Conservation (phyloP, 2,888 invertebrate genomes). For the Cantharis rufa region DNA sequence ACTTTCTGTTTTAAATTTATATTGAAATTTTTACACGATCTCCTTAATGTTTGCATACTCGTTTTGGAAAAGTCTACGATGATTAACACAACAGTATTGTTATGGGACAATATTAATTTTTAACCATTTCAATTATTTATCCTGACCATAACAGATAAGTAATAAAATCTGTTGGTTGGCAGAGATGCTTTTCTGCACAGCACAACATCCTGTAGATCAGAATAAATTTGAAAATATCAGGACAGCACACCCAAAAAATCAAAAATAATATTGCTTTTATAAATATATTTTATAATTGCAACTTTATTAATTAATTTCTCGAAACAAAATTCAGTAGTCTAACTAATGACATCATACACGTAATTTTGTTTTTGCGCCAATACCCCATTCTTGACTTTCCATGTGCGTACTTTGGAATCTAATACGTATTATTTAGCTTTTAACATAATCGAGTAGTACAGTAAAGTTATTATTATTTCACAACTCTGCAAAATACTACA, state of each 20-base stretch:
- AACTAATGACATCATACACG: too few relatives aligned
- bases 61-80: too few relatives aligned
- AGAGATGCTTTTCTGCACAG: background rate
- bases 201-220: background rate
- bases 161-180: background rate
- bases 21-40: background rate
- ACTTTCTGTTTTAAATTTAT: slow-evolving; percentile 1
- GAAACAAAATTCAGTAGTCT: too few relatives aligned
- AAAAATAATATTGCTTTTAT: too few relatives aligned
- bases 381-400: background rate
- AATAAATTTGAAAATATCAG: background rate
- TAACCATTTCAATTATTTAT: background rate
- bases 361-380: background rate
- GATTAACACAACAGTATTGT: background rate
- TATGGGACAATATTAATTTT: background rate
- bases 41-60: background rate
- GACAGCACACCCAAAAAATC: too few relatives aligned
- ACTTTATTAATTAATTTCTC: too few relatives aligned
- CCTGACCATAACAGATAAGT: background rate
- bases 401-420: background rate
- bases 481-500: background rate
- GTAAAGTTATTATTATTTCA: background rate
- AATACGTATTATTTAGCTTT: background rate
- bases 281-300: too few relatives aligned
- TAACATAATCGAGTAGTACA: background rate